Evolutionary conservation across 2,113 vertebrate genomes (phyloP), one percentile per base, ranked within the genome.

Genomic region (Anolis sagrei): DNA sequence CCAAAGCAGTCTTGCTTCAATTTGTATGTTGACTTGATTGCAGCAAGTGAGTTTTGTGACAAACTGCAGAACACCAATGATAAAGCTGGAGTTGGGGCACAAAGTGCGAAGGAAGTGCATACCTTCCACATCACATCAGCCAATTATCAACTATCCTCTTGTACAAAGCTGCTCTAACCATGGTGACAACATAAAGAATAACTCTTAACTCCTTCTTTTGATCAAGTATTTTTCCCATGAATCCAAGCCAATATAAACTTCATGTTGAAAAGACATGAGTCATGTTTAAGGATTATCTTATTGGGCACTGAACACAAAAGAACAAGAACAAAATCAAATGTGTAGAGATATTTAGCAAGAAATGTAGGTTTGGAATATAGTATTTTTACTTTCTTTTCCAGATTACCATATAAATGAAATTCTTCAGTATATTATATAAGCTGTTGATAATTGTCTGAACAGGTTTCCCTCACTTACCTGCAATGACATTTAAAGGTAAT

Each of bases 51-150:
- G 62, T 84, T 89, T 86, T 79, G 84, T 81, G 89, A 81, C 88
- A 89, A 82, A 88, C 76, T 70, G 7, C 2, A 1, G 81, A 93
- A 85, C 8, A 34, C 90, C 92, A 96, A 83, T 0, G 54, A 90
- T 91, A 92, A 91, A 84, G 51, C 72, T 94, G 91, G 90, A 89
- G 93, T 91, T 86, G 89, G 81, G 86, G 95, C 92, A 96, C 90
- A 82, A 76, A 90, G 93, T 91, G 77, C 95, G 96, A 94, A 97
- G 97, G 97, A 98, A 97, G 94, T 95, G 91, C 97, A 97, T 98
- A 96, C 96, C 95, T 98, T 97, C 95, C 96, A 94, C 92, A 96
- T 95, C 86, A 95, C 96, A 96, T 97, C 97, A 97, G 94, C 92
- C 76, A 89, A 82, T 84, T 91, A 93, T 90, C 88, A 86, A 64